Evolutionary conservation across 2,797 vertebrate genomes (phyloP).

Genomic region (Argya squamiceps): DNA sequence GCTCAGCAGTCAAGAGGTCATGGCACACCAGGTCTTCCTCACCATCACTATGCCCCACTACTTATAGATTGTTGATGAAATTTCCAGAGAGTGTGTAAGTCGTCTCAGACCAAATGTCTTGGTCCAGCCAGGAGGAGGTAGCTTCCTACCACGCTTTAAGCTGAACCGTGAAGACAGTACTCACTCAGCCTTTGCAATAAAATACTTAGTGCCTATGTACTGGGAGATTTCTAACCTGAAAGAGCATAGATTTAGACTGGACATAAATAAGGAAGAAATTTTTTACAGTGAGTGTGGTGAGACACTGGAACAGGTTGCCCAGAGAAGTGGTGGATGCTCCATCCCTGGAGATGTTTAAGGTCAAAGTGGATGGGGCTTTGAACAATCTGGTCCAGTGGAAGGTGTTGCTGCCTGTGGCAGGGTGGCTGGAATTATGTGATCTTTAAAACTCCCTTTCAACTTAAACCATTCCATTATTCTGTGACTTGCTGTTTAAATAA

Average conservation of each 20-base stretch:
- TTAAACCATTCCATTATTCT: not conserved
- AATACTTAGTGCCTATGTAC: not conserved
- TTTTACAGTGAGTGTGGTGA: not conserved
- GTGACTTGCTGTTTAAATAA: not conserved
- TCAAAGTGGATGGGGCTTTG: not conserved
- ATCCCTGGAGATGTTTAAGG: not conserved
- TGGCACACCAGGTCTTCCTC: not conserved
- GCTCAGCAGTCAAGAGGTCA: not conserved
- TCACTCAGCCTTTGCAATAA: not conserved
- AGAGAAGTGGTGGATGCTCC: not conserved
- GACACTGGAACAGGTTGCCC: not conserved
- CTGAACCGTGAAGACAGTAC: not conserved
- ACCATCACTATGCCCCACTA: accelerated
- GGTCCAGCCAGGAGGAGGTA: not conserved
- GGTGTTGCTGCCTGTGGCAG: not conserved
- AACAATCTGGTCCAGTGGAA: not conserved
- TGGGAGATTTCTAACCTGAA: not conserved
- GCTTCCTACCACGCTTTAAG: not conserved
- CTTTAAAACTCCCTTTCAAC: not conserved
- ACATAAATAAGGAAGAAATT: not conserved
- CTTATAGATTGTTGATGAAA: not conserved
- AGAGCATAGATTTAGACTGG: accelerated
- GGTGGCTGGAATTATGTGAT: not conserved
- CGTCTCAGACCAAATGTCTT: not conserved
- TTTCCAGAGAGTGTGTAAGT: not conserved